Percentiles rank a stretch among this genome's conserved stretches.
phyloP scores from a whole-genome alignment of 2,888 invertebrate species.

The Mythimna albipuncta region DNA sequence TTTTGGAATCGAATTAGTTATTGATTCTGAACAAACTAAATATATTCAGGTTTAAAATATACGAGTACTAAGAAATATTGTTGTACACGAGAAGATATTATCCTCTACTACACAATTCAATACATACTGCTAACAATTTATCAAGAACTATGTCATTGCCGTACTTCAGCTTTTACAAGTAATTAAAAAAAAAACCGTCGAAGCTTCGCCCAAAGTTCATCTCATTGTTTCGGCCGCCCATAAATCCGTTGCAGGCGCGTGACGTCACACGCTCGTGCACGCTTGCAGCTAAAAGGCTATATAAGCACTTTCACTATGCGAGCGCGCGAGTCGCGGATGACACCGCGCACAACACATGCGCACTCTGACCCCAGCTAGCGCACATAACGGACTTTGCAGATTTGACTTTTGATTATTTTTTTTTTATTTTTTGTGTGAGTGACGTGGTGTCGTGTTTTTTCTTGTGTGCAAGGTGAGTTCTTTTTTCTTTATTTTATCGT shows the following conservation, averaged over 20 bases:
- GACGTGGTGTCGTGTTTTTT: conserved; percentile 82
- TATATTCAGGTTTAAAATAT: no score
- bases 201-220: conserved; percentile 68
- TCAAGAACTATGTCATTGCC: conserved; percentile 60
- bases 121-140: neutral
- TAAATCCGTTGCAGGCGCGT: conserved; percentile 71
- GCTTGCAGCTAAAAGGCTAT: conserved; percentile 85
- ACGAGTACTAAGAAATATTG: no score
- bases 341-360: conserved; percentile 78
- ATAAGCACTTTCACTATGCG: conserved; percentile 87
- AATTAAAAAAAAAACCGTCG: conserved; percentile 51
- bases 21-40: no score
- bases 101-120: neutral
- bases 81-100: no score
- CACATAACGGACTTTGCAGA: conserved; percentile 66
- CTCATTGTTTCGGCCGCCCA: conserved; percentile 67
- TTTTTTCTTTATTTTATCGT: conserved; percentile 15
- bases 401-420: conserved; percentile 53
- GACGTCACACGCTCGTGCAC: conserved; percentile 75
- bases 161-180: conserved; percentile 39
- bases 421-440: conserved; percentile 74
- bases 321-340: conserved; percentile 85
- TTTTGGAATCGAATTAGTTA: no score
- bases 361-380: conserved; percentile 85
- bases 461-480: conserved; percentile 83